Conservation (phyloP, 2,113 vertebrate species). For the Rhea pennata region DNA sequence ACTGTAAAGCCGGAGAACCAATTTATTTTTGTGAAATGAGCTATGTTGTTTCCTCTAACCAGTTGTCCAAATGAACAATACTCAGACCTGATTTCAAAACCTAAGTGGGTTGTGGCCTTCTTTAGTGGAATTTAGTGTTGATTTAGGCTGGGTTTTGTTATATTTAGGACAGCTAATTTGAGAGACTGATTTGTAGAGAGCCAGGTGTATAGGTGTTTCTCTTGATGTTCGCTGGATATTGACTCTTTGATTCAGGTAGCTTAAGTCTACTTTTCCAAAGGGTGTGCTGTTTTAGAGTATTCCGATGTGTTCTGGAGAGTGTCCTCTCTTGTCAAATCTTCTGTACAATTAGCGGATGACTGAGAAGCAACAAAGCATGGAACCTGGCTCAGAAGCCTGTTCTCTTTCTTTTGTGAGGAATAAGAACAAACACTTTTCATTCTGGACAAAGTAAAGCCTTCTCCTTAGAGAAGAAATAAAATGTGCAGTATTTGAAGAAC, state of each 20-base stretch:
- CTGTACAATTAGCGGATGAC: neutral
- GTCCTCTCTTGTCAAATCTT: neutral
- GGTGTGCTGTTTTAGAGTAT: neutral
- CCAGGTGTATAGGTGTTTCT: neutral
- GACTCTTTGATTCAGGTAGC: neutral
- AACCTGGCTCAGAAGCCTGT: neutral
- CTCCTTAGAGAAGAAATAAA: neutral
- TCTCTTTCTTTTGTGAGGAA: neutral
- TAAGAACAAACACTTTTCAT: neutral
- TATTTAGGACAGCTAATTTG: neutral
- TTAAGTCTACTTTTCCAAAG: neutral
- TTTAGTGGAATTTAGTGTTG: neutral
- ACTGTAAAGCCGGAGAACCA: neutral
- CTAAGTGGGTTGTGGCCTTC: neutral
- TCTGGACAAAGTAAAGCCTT: neutral
- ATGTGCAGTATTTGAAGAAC: neutral
- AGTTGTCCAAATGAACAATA: neutral
- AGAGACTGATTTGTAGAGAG: neutral
- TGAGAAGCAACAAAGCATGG: neutral
- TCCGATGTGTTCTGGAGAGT: neutral
- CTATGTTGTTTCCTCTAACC: neutral
- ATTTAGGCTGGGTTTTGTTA: neutral
- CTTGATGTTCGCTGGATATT: neutral
- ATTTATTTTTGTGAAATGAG: neutral
- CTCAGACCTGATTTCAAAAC: neutral